Conservation (phyloP, 2,797 vertebrate species). For the Clarias pachynema region DNA sequence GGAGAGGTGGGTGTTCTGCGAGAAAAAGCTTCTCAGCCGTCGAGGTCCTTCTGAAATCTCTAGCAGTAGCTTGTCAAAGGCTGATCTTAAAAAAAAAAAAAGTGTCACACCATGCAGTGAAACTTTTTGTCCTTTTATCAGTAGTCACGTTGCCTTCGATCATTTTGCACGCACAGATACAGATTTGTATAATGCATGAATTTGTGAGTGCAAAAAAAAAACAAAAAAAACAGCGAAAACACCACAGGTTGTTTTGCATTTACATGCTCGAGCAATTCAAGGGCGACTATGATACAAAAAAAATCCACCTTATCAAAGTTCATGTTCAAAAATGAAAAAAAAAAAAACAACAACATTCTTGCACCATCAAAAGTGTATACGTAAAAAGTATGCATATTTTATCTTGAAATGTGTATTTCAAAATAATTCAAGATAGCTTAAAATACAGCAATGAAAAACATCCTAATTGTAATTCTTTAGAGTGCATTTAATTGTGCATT, state of each 20-base stretch:
- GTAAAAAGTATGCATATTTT: neutral
- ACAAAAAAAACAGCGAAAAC: neutral
- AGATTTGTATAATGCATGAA: no score
- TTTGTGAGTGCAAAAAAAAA: neutral
- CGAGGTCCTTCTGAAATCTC: no score
- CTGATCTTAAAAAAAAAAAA: neutral
- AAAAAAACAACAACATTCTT: neutral
- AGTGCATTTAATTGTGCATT: no score
- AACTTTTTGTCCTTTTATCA: neutral
- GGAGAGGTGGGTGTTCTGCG: constrained; percentile 76
- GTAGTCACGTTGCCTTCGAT: no score
- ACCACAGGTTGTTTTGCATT: neutral
- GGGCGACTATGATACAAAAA: neutral
- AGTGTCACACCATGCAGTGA: neutral
- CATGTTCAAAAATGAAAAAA: neutral
- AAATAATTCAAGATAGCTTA: neutral
- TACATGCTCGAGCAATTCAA: neutral
- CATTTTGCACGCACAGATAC: no score
- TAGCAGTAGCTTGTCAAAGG: no score
- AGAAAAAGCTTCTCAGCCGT: neutral
- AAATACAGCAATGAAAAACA: neutral
- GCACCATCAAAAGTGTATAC: neutral
- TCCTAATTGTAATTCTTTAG: neutral
- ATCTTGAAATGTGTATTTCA: neutral
- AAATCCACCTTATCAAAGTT: neutral